phyloP scores from a whole-genome alignment of 2,113 vertebrate species.

The Pomatorhinus ruficollis region DNA sequence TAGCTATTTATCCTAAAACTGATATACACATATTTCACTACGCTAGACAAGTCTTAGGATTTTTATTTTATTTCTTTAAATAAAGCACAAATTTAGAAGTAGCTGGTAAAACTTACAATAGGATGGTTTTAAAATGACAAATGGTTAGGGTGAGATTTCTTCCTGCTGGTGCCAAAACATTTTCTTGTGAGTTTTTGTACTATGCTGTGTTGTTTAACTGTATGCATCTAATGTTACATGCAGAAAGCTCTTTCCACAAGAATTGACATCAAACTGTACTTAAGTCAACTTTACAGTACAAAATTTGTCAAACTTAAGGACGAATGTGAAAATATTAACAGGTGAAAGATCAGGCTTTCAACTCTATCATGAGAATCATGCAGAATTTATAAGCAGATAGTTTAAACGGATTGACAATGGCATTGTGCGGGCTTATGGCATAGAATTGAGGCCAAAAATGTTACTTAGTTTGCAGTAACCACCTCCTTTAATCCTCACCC shows the following conservation, averaged over 20 bases:
- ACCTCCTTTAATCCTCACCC: constrained; percentile 60
- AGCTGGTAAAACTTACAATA: constrained; percentile 72
- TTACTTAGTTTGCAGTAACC: constrained; percentile 72
- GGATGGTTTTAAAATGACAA: constrained; percentile 64
- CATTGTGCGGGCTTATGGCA: constrained; percentile 68
- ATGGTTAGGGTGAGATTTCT: constrained; percentile 69
- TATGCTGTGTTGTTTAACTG: constrained; percentile 73
- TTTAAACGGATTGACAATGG: constrained; percentile 68
- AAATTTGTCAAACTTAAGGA: constrained; percentile 72
- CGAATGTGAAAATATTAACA: constrained; percentile 71
- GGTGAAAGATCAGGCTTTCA: constrained; percentile 70
- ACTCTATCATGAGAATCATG: constrained; percentile 50
- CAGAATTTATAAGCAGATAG: constrained; percentile 66
- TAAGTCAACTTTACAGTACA: constrained; percentile 70
- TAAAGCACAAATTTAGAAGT: constrained; percentile 76
- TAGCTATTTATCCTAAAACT: constrained; percentile 73
- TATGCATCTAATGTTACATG: constrained; percentile 55
- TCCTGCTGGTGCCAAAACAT: constrained; percentile 68
- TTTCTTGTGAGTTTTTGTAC: constrained; percentile 46
- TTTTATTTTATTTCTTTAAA: constrained; percentile 70
- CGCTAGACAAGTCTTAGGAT: constrained; percentile 72
- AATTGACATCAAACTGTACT: constrained; percentile 72
- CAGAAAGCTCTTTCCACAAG: constrained; percentile 77
- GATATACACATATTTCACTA: constrained; percentile 73
- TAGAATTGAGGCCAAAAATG: constrained; percentile 49